Base-by-base conservation (phyloP, 2,113 vertebrate genomes). In the Hyla sarda region DNA sequence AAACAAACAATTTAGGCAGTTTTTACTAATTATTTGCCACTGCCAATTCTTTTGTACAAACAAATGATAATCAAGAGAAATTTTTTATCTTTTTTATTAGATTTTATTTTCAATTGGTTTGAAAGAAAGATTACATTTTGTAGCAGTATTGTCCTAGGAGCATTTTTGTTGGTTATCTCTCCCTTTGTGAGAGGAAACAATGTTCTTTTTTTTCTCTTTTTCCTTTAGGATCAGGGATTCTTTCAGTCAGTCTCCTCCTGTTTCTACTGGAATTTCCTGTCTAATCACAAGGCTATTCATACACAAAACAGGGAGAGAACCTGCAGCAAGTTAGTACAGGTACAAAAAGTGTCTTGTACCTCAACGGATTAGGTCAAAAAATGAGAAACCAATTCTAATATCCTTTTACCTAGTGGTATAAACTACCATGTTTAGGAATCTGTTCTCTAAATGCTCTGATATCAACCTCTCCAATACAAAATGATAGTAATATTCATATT, bases 251-350 rank as follows among this genome's bases (percentile, higher is more conserved):
- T 69, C 23, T 69, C 9, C 32, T 71, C 32, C 67, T 5, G 6
- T 30, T 71, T 71, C 32, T 37, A 21, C 67, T 71, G 67, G 67
- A 71, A 71, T 71, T 37, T 71, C 32, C 25, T 65, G 25, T 65
- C 60, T 65, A 16, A 65, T 65, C 60, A 30, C 25, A 65, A 25
- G 25, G 60, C 60, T 65, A 65, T 65, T 30, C 60, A 65, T 30
- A 65, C 25, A 28, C n/a, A 30, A 30, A 30, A 65, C 12, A 25
- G 60, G 50, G 50, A 25, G 56, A 60, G 56, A 60, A 30, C 60
- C 25, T 65, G 10, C 60, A 65, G 60, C 60, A 65, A 30, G 60
- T 65, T 65, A 65, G 25, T 30, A 65, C 60, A 65, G 60, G 60
- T 30, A 65, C 12, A 62, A 12, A 62, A 62, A 65, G 25, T 30